Conservation (phyloP, 2,113 vertebrate species). For the Etia nguti region DNA sequence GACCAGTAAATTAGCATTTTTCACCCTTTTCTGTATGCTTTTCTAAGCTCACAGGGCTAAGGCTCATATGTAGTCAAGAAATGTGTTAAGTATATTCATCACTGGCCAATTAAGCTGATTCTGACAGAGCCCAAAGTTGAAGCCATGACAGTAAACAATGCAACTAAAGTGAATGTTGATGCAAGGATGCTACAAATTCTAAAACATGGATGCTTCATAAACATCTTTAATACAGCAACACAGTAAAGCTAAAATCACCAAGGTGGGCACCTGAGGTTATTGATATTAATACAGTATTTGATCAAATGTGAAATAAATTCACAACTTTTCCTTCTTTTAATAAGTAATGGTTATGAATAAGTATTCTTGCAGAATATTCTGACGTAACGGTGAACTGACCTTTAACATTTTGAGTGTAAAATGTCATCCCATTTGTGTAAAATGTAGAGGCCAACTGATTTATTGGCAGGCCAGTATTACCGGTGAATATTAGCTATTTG, state of each 20-base stretch:
- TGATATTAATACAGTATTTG: not conserved
- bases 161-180: not conserved
- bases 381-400: not conserved
- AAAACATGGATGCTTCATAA: not conserved
- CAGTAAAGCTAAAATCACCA: not conserved
- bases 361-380: not conserved
- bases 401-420: not conserved
- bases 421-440: not conserved
- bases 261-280: not conserved
- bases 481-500: not conserved
- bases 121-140: not conserved
- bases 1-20: not conserved
- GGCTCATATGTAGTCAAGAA: not conserved
- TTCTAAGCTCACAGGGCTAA: not conserved
- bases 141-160: not conserved
- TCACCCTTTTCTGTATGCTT: not conserved
- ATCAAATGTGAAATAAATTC: not conserved
- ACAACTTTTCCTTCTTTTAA: not conserved
- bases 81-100: not conserved
- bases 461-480: not conserved
- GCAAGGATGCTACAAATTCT: not conserved
- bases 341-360: rapidly evolving
- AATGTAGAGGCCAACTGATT: not conserved
- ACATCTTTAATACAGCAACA: not conserved
- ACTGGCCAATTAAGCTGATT: not conserved